Evolutionary conservation across 2,888 invertebrate species (phyloP).

Genomic region (Luperina testacea): DNA sequence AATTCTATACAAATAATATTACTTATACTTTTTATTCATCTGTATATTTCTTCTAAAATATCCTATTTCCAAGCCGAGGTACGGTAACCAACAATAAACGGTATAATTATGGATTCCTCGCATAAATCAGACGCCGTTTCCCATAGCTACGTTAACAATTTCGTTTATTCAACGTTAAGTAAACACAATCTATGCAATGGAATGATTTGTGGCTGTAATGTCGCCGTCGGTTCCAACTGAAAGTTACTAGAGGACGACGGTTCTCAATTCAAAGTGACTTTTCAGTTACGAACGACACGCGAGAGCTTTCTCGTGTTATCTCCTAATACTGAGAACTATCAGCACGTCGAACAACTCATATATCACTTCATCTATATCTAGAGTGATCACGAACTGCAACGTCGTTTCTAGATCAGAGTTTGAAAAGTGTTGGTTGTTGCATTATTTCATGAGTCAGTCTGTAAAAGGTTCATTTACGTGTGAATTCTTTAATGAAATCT

Average conservation of each 20-base stretch:
- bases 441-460: not conserved
- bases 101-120: slow-evolving; percentile 36
- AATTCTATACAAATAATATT: not conserved
- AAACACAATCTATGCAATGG: slow-evolving; percentile 17
- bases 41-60: not conserved
- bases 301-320: slow-evolving; percentile 62
- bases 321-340: slow-evolving; percentile 55
- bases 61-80: not conserved
- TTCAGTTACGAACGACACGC: slow-evolving; percentile 34
- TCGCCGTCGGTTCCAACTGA: slow-evolving; percentile 1
- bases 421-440: not conserved
- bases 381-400: not conserved
- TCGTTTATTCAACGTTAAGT: slow-evolving; percentile 31
- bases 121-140: slow-evolving; percentile 26
- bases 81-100: slow-evolving; percentile 16
- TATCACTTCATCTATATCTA: slow-evolving; percentile 28
- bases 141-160: slow-evolving; percentile 17
- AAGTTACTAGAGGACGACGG: slow-evolving; percentile 11
- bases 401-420: not conserved
- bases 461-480: not conserved
- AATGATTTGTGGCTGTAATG: slow-evolving; percentile 31
- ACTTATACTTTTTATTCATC: not conserved
- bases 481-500: not conserved
- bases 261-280: slow-evolving; percentile 45
- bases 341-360: slow-evolving; percentile 28